Evolutionary conservation across 30 jellyfish, hydroid and myxozoan species (phyloP).

Genomic region (Turritopsis dohrnii): DNA sequence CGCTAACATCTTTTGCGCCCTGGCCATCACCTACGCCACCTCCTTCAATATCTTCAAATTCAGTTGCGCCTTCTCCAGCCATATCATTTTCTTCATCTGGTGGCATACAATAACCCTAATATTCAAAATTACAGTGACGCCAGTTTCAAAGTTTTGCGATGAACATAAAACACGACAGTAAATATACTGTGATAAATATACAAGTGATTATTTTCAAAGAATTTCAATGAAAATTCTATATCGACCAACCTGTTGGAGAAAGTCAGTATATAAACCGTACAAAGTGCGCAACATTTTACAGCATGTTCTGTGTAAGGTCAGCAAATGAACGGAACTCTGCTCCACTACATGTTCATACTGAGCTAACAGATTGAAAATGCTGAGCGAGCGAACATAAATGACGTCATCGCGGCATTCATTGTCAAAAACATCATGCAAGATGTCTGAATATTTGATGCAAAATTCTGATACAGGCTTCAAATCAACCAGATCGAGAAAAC

Average conservation of each 20-base stretch:
- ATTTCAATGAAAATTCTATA: not conserved
- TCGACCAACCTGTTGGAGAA: slow-evolving; percentile 54
- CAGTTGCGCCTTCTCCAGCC: slow-evolving; percentile 92
- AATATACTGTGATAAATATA: too few species aligned
- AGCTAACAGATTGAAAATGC: slow-evolving; percentile 35
- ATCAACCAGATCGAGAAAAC: slow-evolving; percentile 23
- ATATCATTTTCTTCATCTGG: slow-evolving; percentile 63
- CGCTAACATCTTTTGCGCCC: slow-evolving; percentile 94
- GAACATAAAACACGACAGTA: too few species aligned
- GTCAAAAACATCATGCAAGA: slow-evolving; percentile 19
- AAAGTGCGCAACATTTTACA: slow-evolving; percentile 59
- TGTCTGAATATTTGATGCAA: slow-evolving; percentile 24
- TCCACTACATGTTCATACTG: slow-evolving; percentile 41
- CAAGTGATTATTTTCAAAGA: too few species aligned
- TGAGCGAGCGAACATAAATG: not conserved
- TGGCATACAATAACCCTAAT: slow-evolving; percentile 91
- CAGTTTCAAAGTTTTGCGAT: too few species aligned
- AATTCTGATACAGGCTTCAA: not conserved
- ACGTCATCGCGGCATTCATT: slow-evolving; percentile 12
- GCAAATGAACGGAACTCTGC: slow-evolving; percentile 29
- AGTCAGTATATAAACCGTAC: slow-evolving; percentile 69
- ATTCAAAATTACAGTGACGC: too few species aligned
- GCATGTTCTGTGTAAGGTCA: slow-evolving; percentile 63
- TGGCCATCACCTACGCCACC: slow-evolving; percentile 99
- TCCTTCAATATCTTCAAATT: slow-evolving; percentile 79